phyloP scores from a whole-genome alignment of 2,888 invertebrate species.

The Amphiduros pacificus region DNA sequence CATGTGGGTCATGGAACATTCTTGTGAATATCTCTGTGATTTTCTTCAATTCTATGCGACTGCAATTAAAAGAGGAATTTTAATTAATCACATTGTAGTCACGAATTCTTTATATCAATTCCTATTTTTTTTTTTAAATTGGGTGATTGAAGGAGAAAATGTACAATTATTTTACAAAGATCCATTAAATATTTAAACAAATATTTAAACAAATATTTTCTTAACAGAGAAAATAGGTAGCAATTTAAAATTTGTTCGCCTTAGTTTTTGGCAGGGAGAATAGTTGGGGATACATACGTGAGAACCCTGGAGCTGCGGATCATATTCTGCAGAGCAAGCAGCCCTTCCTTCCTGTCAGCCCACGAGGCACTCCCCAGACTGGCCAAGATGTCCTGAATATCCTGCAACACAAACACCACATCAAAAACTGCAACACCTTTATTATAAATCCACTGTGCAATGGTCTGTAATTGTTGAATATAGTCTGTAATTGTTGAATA shows the following conservation, averaged over 20 bases:
- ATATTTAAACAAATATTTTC: background rate
- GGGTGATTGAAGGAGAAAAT: background rate
- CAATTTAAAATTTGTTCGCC: too few relatives aligned
- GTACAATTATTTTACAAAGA: background rate
- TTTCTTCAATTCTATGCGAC: conserved; percentile 71
- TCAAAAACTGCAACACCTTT: too few relatives aligned
- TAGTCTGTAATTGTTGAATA: too few relatives aligned
- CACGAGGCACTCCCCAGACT: conserved; percentile 66
- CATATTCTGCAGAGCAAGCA: conserved; percentile 77
- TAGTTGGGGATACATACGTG: conserved; percentile 44
- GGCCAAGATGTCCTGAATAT: conserved; percentile 30
- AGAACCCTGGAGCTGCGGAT: conserved; percentile 63
- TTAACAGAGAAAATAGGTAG: too few relatives aligned
- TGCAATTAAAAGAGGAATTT: conserved; percentile 36
- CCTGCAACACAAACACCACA: too few relatives aligned
- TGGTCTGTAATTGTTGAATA: too few relatives aligned
- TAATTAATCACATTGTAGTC: too few relatives aligned
- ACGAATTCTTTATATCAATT: too few relatives aligned
- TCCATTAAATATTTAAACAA: background rate
- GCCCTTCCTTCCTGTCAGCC: conserved; percentile 93
- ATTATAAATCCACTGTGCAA: too few relatives aligned
- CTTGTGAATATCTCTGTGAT: conserved; percentile 92
- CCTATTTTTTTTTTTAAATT: too few relatives aligned
- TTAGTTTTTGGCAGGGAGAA: too few relatives aligned
- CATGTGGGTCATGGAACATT: conserved; percentile 96